phyloP scores from a whole-genome alignment of 2,888 invertebrate genomes.

The Nasonia oneida region DNA sequence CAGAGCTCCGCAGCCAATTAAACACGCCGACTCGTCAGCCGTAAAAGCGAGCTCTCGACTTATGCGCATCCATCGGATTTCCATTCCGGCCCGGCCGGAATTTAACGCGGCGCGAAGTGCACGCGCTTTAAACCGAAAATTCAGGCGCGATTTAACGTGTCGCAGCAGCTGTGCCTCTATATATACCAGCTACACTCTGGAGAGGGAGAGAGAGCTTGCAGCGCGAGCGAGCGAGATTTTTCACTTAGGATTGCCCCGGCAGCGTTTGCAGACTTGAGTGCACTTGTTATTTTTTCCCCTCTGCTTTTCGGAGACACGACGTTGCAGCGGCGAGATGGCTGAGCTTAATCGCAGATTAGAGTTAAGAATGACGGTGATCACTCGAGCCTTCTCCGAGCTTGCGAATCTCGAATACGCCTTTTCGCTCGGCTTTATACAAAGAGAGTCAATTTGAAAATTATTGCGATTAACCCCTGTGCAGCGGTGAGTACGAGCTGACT shows the following conservation, averaged over 20 bases:
- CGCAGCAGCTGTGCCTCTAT: constrained; percentile 10
- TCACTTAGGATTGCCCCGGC: constrained; percentile 43
- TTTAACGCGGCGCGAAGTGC: constrained; percentile 27
- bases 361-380: constrained; percentile 11
- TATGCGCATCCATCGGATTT: constrained; percentile 30
- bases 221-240: constrained; percentile 36
- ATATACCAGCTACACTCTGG: neutral
- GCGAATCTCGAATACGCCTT: neutral
- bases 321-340: neutral
- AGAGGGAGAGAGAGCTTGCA: neutral
- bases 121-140: constrained; percentile 44
- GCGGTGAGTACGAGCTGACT: no score
- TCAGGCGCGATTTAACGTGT: constrained; percentile 42
- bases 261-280: constrained; percentile 27
- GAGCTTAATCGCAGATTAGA: constrained; percentile 50
- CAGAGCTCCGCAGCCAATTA: constrained; percentile 33
- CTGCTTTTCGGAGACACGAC: constrained; percentile 9
- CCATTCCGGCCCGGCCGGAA: constrained; percentile 31
- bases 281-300: constrained; percentile 34
- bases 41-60: constrained; percentile 54
- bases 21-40: constrained; percentile 23
- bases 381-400: constrained; percentile 9
- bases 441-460: neutral
- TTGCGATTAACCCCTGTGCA: neutral
- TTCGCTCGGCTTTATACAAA: neutral